Evolutionary conservation across 2,797 vertebrate genomes (phyloP), one percentile per base, ranked within the genome.

Genomic region (Benthosema pterotum): DNA sequence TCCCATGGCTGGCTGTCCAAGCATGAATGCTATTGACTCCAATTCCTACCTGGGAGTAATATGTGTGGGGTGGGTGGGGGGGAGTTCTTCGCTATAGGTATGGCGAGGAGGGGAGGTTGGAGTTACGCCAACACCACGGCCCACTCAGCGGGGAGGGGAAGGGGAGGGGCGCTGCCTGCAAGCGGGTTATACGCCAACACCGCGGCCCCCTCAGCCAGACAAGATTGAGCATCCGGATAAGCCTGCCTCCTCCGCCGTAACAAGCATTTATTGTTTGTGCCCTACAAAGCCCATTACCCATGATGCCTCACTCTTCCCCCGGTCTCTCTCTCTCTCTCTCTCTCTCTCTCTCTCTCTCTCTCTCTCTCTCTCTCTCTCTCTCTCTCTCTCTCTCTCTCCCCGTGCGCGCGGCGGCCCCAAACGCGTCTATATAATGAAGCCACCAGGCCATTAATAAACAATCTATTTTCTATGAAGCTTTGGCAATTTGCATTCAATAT

Each of bases 401-500:
- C 3, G 22, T 25, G 22, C 49, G 70, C n/a, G 57, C 67, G 84
- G 22, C 22, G 22, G 22, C 22, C 22, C 32, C 32, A 11, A 38
- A 38, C 32, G 32, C 8, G 32, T 2, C 83, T 80, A 77, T 83
- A 88, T 93, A 92, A 93, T 92, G 90, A 92, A 92, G 80, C 90
- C 66, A 89, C 79, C 88, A 77, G 88, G 83, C 88, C 90, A 92
- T 92, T 92, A 93, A 93, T 93, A 93, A 93, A 92, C 91, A 91
- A 92, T 93, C 89, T 92, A 91, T 92, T 92, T 92, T 85, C 91
- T 91, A 91, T 88, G 89, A 92, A 87, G 90, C 89, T 90, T 88
- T 82, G 85, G 85, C 90, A 88, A 92, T 93, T 92, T 92, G 91
- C 91, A 92, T 93, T 92, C 89, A 91, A 89, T 92, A 91, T 90